Evolutionary conservation across 2,888 invertebrate species (phyloP).

Genomic region (Platerodrilus igneus): DNA sequence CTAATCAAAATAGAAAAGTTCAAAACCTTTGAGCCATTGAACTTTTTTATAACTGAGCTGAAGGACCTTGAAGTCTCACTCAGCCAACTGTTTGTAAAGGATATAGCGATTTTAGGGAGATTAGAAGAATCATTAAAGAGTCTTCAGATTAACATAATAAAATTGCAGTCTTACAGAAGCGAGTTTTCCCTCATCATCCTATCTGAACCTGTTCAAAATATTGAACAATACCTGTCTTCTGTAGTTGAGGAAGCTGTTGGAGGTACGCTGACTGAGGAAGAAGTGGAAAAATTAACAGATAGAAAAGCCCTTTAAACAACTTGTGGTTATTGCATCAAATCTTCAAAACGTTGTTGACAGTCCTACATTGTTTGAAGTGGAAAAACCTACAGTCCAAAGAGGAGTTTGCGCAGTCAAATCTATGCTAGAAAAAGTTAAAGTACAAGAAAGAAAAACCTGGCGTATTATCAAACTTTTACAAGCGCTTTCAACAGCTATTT

Average conservation of each 20-base stretch:
- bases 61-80: no score
- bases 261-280: conserved; percentile 10
- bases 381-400: conserved; percentile 24
- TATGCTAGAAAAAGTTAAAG: no score
- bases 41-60: no score
- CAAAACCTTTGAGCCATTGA: no score
- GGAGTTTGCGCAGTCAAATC: conserved; percentile 18
- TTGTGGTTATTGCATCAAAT: conserved; percentile 17
- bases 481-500: neutral
- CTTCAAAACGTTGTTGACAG: conserved; percentile 4
- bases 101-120: no score
- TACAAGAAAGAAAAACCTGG: no score
- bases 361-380: conserved; percentile 10
- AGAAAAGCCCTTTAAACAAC: conserved; percentile 15
- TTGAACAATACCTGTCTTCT: conserved; percentile 6
- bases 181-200: no score
- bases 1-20: no score
- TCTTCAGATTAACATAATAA: conserved; percentile 4
- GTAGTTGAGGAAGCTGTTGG: neutral
- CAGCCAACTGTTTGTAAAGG: no score
- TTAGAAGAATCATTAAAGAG: neutral
- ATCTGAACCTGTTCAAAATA: conserved; percentile 1
- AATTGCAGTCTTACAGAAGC: no score
- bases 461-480: conserved; percentile 1
- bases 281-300: conserved; percentile 5